Percentiles rank a stretch among this genome's conserved stretches.
These are phyloP conservation scores for Drosophila kuntzei DNA, from an alignment of 2,888 invertebrate species.

Conservation along the genomic window DNA sequence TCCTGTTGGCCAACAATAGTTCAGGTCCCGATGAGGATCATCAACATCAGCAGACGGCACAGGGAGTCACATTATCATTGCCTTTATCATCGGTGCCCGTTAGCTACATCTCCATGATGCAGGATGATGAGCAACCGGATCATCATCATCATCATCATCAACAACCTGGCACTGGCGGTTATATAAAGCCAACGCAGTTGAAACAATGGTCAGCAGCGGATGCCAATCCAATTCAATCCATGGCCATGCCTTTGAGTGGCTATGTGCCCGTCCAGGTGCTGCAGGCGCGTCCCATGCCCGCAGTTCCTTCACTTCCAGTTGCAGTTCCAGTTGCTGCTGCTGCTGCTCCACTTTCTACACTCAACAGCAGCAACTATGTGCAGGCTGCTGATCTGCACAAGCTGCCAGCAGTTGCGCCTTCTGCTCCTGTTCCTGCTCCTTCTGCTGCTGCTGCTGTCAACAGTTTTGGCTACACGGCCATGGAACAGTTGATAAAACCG, in stretches of 20 bases:
- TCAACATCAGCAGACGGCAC: conserved; percentile 11
- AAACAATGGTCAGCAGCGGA: conserved; percentile 53
- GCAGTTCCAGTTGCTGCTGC: background rate
- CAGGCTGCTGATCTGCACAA: conserved; percentile 64
- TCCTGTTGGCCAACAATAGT: conserved; percentile 57
- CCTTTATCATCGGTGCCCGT: background rate
- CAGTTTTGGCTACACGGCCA: conserved; percentile 67
- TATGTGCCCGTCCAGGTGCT: conserved; percentile 66
- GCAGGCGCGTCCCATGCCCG: conserved; percentile 30
- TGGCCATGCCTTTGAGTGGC: conserved; percentile 48
- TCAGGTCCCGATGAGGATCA: conserved; percentile 56
- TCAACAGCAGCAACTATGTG: conserved; percentile 61
- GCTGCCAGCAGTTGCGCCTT: conserved; percentile 43
- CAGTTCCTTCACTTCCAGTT: background rate
- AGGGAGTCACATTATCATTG: too few relatives aligned
- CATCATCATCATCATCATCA: too few relatives aligned
- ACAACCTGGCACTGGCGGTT: conserved; percentile 6
- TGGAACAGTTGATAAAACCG: conserved; percentile 69
- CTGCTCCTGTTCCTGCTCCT: background rate
- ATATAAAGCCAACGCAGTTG: conserved; percentile 70
- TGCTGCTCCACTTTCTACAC: conserved; percentile 39
- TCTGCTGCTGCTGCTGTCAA: conserved; percentile 18
- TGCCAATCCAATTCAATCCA: conserved; percentile 5
- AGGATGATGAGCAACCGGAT: conserved; percentile 39
- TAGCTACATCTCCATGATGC: conserved; percentile 58